Base-by-base conservation (phyloP, 2,797 vertebrate species). In the Rhyacichthys aspro region DNA sequence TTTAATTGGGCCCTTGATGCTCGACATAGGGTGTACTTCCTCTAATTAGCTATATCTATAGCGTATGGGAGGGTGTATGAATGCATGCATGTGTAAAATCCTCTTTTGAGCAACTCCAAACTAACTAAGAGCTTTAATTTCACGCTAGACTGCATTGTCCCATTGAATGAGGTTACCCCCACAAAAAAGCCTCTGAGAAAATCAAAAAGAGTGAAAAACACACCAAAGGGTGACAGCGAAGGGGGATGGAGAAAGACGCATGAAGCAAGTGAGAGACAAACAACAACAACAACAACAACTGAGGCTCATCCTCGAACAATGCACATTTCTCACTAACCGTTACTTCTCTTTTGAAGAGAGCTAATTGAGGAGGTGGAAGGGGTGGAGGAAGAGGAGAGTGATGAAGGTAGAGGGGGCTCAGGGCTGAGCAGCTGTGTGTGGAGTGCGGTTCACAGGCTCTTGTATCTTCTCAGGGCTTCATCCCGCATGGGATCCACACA, bases 81-180 rank as follows among this genome's bases (percentile, higher is more conserved):
- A 89, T 88, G 90, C 88, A 86, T 88, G 89, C 88, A 90, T 89
- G 90, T 90, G 90, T 86, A 89, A 89, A 91, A 91, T 90, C 88
- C 86, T 86, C 88, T 89, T 90, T 89, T 90, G 86, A 91, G 84
- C 76, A 81, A 88, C 86, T 86, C 85, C 86, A 88, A 91, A 89
- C 88, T 89, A 87, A 90, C 88, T 88, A 87, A 89, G 89, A 87
- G 88, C 88, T 90, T 89, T 89, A 89, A 90, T 91, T 91, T 89
- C 90, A 91, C 90, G 86, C 85, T 90, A 89, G 79, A 78, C 84
- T 89, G 86, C 90, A 89, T 91, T 89, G 89, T 89, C 74, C 88
- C 72, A 88, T 89, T 91, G 83, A 89, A 57, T 32, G 67, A 80
- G 79, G 86, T 88, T 84, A 81, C 74, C 82, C 86, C 70, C 82